A percentile compares a stretch with the other conserved stretches of the same genome.
These are phyloP conservation scores for Sakesphorus luctuosus DNA, from an alignment of 2,113 vertebrate genomes.

Conservation along the genomic window DNA sequence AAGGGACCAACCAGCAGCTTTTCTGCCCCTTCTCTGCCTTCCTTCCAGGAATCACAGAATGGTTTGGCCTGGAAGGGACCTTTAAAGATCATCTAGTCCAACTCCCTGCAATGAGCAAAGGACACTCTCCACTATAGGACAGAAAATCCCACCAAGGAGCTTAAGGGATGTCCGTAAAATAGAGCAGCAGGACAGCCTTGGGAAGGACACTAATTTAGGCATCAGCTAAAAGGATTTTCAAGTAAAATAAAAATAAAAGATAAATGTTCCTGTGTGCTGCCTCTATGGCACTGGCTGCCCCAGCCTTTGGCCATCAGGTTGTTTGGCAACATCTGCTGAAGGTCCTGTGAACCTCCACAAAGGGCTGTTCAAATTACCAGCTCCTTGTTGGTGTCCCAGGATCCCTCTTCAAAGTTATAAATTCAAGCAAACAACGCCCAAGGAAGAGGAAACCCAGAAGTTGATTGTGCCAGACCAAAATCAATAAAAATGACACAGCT, in stretches of 20 bases:
- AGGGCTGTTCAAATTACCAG: background rate
- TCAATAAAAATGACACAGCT: slow-evolving; percentile 21
- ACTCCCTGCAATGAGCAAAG: background rate
- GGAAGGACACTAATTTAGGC: background rate
- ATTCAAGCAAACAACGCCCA: background rate
- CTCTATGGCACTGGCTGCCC: background rate
- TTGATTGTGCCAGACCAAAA: slow-evolving; percentile 53
- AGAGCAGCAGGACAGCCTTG: background rate
- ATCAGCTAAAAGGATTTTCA: background rate
- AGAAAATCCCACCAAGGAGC: background rate
- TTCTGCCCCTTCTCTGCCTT: background rate
- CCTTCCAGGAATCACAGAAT: background rate
- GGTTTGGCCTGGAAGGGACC: background rate
- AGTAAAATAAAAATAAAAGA: background rate
- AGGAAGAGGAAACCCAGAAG: background rate
- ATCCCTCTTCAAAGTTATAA: background rate
- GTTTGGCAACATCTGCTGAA: background rate
- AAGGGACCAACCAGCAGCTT: background rate
- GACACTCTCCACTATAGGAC: background rate
- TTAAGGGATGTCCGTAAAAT: background rate
- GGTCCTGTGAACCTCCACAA: background rate
- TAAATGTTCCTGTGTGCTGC: background rate
- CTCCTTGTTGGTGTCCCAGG: background rate
- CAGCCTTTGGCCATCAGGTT: background rate
- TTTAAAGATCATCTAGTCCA: background rate